These are phyloP conservation scores for Lithosia quadra DNA, from an alignment of 2,888 invertebrate genomes.

Conservation along the genomic window DNA sequence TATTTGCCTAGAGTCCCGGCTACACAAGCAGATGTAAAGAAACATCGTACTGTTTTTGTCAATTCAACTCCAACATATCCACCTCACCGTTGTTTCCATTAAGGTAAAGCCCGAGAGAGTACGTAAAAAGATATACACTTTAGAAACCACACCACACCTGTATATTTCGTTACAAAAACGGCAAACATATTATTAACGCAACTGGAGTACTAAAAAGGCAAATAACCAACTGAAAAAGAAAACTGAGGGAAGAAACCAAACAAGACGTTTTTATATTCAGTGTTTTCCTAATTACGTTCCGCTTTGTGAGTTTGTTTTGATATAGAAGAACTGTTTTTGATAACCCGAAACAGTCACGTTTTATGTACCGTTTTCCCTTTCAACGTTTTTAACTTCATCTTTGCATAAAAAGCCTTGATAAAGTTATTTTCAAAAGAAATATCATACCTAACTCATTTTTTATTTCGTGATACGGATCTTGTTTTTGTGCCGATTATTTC, in stretches of 20 bases:
- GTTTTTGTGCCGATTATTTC: neutral
- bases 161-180: neutral
- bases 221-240: neutral
- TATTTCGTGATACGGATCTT: neutral
- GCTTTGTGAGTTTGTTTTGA: neutral
- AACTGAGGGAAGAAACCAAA: neutral
- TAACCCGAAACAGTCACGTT: neutral
- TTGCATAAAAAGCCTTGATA: constrained; percentile 1
- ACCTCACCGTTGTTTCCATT: neutral
- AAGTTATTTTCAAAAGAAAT: neutral
- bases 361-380: neutral
- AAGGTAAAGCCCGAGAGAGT: neutral
- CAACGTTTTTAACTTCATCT: constrained; percentile 1
- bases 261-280: constrained; percentile 2
- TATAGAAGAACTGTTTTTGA: constrained; percentile 8
- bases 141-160: neutral
- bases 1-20: no score
- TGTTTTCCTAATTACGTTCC: neutral
- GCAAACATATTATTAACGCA: neutral
- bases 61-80: neutral
- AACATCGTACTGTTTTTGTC: neutral
- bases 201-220: neutral
- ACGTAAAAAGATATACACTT: neutral
- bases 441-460: neutral
- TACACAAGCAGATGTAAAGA: no score